Conservation (phyloP, 53 echinoderm and acorn worm genomes). For the Pentamera pediparva region DNA sequence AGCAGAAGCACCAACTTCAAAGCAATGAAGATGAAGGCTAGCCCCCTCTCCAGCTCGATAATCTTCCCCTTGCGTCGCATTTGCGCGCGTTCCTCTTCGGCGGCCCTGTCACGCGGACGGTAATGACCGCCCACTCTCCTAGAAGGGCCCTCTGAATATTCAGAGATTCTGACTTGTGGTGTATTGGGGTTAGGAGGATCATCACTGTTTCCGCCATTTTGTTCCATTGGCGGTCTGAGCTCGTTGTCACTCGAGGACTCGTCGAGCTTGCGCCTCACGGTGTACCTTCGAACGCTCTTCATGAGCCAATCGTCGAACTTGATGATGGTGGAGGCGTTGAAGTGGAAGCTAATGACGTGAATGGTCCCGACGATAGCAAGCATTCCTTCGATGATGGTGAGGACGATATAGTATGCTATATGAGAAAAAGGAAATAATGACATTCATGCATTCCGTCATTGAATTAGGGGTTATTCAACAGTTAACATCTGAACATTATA, state of each 20-base stretch:
- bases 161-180: too few relatives aligned
- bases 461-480: too few relatives aligned
- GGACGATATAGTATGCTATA: background rate
- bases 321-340: background rate
- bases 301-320: background rate
- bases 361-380: background rate
- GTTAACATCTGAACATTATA: too few relatives aligned
- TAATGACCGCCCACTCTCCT: background rate
- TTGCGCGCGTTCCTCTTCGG: background rate
- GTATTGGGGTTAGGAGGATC: too few relatives aligned
- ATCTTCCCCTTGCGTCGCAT: background rate
- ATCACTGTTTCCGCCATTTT: too few relatives aligned
- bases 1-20: background rate
- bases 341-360: background rate
- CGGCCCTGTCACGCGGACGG: background rate
- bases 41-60: background rate
- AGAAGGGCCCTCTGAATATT: too few relatives aligned
- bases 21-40: background rate
- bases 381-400: background rate
- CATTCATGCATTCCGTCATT: too few relatives aligned
- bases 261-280: background rate
- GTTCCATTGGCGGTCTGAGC: too few relatives aligned
- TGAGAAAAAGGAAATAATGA: background rate
- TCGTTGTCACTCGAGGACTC: too few relatives aligned
- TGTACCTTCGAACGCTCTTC: background rate